Conservation (phyloP, 2,113 vertebrate genomes). For the Chunga burmeisteri region DNA sequence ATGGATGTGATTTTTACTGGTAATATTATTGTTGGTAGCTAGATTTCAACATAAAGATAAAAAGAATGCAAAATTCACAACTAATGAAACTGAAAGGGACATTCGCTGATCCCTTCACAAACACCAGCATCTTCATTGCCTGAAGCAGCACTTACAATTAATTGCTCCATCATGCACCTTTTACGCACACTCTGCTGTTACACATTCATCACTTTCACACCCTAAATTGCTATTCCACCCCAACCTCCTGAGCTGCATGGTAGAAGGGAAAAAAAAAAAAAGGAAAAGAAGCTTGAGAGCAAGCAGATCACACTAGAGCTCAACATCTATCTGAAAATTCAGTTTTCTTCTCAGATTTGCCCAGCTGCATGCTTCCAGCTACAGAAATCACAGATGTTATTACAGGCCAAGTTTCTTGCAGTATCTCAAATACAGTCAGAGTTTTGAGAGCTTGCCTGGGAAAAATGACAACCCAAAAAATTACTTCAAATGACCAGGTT, state of each 20-base stretch:
- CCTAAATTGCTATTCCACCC: background rate
- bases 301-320: background rate
- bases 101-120: background rate
- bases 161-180: background rate
- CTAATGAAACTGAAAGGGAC: background rate
- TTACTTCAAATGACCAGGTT: background rate
- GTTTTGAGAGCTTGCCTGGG: background rate
- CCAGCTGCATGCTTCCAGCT: background rate
- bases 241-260: background rate
- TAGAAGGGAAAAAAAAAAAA: background rate
- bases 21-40: background rate
- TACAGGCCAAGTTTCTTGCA: background rate
- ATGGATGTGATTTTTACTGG: rapidly evolving
- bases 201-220: background rate
- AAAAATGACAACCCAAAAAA: background rate
- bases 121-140: background rate
- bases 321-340: background rate
- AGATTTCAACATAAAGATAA: background rate
- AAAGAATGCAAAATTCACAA: background rate
- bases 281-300: background rate
- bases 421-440: background rate
- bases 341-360: background rate
- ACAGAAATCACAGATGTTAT: background rate
- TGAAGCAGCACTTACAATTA: background rate
- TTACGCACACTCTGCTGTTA: background rate